These are phyloP conservation scores for Mayetiola destructor DNA, from an alignment of 2,888 invertebrate species.

Conservation along the genomic window DNA sequence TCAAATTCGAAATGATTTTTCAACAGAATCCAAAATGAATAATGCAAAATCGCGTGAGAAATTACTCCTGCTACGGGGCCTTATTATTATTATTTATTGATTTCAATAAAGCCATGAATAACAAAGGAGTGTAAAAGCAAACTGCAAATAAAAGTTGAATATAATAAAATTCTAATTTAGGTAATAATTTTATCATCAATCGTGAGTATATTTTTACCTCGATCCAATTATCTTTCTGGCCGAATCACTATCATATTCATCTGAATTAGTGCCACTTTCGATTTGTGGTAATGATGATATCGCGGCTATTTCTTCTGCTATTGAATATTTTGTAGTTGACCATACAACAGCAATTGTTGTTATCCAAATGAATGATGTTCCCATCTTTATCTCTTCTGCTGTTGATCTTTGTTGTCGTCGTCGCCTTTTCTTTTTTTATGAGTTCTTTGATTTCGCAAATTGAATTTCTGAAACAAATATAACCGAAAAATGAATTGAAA, in stretches of 20 bases:
- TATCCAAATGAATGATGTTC: neutral
- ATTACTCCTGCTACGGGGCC: too few relatives aligned
- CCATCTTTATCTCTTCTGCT: neutral
- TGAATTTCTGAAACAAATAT: neutral
- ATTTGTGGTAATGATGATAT: neutral
- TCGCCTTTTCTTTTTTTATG: neutral
- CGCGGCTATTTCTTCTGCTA: neutral
- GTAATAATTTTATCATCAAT: too few relatives aligned
- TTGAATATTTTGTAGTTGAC: neutral
- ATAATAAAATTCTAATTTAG: too few relatives aligned
- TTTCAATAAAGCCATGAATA: too few relatives aligned
- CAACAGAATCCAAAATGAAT: neutral
- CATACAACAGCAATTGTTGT: neutral
- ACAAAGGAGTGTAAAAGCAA: too few relatives aligned
- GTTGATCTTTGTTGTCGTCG: too few relatives aligned
- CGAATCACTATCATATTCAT: slow-evolving; percentile 33
- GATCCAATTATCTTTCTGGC: slow-evolving; percentile 46
- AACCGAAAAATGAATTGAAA: neutral
- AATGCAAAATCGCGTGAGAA: neutral
- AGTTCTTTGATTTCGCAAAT: neutral
- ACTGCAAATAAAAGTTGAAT: too few relatives aligned
- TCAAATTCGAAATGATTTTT: neutral
- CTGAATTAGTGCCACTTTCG: slow-evolving; percentile 11
- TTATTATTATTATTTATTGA: too few relatives aligned
- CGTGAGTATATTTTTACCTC: slow-evolving; percentile 34